phyloP scores from a whole-genome alignment of 2,888 invertebrate species.

The Acleris holmiana region DNA sequence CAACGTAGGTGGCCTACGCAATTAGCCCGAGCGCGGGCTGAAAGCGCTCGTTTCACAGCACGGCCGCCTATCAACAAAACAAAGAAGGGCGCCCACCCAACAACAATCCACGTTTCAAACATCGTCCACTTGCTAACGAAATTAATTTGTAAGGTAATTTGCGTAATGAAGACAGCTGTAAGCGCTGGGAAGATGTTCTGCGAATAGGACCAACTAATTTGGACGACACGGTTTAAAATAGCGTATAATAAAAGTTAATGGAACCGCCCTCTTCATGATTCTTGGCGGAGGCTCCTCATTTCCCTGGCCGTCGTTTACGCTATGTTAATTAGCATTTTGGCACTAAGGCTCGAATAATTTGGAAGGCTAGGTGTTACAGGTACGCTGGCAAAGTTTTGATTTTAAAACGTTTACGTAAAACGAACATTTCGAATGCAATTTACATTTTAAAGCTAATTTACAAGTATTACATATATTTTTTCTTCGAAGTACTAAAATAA shows the following conservation, averaged over 20 bases:
- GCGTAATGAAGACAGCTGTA: constrained; percentile 63
- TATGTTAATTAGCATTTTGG: constrained; percentile 82
- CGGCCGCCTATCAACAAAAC: constrained; percentile 9
- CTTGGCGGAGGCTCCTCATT: constrained; percentile 77
- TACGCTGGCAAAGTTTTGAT: constrained; percentile 37
- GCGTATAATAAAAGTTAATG: constrained; percentile 82
- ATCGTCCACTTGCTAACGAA: constrained; percentile 54
- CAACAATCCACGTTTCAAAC: constrained; percentile 41
- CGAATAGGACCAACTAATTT: constrained; percentile 81
- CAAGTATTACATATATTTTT: constrained; percentile 10
- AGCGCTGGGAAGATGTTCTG: constrained; percentile 63
- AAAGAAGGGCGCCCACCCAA: constrained; percentile 19
- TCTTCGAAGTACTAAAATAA: background rate
- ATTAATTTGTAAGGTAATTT: constrained; percentile 65
- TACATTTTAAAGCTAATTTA: constrained; percentile 24
- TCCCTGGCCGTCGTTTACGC: constrained; percentile 68
- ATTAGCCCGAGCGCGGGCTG: constrained; percentile 16
- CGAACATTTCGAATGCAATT: constrained; percentile 31
- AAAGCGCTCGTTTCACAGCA: constrained; percentile 6
- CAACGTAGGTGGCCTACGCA: constrained; percentile 13
- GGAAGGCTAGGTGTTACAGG: constrained; percentile 55
- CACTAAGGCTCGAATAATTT: constrained; percentile 76
- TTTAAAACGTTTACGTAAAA: constrained; percentile 33
- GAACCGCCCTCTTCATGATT: constrained; percentile 75
- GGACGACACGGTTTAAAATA: constrained; percentile 79